Conservation (phyloP, 2,797 vertebrate genomes). For the Acanthornis magna region DNA sequence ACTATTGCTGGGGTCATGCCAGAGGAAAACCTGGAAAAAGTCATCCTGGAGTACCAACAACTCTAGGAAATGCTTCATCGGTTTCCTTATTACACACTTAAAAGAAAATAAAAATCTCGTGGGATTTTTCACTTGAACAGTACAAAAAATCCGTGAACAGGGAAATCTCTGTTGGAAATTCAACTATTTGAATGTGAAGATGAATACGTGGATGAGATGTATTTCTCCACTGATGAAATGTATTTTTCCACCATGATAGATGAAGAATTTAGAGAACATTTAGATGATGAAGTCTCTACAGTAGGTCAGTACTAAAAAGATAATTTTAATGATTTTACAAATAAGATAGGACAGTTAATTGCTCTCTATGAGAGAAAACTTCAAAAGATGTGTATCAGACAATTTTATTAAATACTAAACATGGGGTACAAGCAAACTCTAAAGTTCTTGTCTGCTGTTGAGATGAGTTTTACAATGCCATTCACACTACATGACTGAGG, state of each 20-base stretch:
- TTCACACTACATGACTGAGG: not conserved
- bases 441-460: not conserved
- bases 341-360: not conserved
- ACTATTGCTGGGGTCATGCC: not conserved
- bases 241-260: not conserved
- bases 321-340: not conserved
- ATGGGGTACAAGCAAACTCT: not conserved
- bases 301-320: not conserved
- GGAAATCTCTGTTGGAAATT: not conserved
- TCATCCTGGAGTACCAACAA: not conserved
- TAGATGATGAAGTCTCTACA: not conserved
- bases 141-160: not conserved
- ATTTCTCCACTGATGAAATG: not conserved
- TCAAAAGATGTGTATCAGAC: not conserved
- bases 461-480: not conserved
- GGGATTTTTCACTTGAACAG: not conserved
- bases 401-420: not conserved
- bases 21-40: not conserved
- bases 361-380: not conserved
- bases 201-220: not conserved
- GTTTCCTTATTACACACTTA: not conserved
- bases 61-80: not conserved
- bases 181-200: not conserved
- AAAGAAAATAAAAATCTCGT: not conserved
- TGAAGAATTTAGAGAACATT: not conserved